Percentiles rank a stretch among this genome's conserved stretches.
These are phyloP conservation scores for Aselliscus stoliczkanus DNA, from an alignment of 2,797 vertebrate species.

Conservation along the genomic window DNA sequence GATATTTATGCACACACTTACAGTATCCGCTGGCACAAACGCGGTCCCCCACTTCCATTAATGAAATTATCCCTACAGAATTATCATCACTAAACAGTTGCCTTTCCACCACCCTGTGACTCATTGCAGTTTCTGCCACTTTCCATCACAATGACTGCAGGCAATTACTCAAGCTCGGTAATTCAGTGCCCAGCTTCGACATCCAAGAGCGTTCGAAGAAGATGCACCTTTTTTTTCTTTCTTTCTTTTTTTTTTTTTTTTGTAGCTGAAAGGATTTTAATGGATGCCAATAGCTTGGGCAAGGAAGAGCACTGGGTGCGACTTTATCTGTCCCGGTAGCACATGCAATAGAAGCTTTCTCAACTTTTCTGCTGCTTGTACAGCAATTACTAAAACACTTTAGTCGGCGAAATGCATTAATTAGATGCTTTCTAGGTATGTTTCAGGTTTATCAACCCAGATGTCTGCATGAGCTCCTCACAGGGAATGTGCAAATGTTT, in stretches of 20 bases:
- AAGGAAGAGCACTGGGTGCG: background rate
- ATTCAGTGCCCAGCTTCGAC: conserved; percentile 23
- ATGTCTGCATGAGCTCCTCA: background rate
- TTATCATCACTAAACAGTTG: conserved; percentile 37
- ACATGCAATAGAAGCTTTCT: conserved; percentile 5
- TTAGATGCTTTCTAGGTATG: conserved; percentile 63
- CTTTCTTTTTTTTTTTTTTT: background rate
- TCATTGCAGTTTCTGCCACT: conserved; percentile 30
- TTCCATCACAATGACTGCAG: conserved; percentile 18
- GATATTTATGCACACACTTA: background rate
- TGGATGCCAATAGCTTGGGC: conserved; percentile 37
- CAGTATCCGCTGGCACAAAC: background rate
- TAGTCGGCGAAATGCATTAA: conserved; percentile 48
- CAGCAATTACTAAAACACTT: conserved; percentile 46
- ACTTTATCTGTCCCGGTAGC: background rate
- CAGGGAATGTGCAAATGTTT: background rate
- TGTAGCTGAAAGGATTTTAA: conserved; percentile 33
- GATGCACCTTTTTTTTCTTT: background rate
- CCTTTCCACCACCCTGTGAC: conserved; percentile 13
- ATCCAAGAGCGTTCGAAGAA: background rate
- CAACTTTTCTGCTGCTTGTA: conserved; percentile 43
- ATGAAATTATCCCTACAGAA: conserved; percentile 60
- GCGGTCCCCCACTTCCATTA: conserved; percentile 6
- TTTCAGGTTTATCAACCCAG: conserved; percentile 54
- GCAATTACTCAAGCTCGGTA: conserved; percentile 12